Base-by-base conservation (phyloP, 2,888 invertebrate genomes). In the Pyralis farinalis region DNA sequence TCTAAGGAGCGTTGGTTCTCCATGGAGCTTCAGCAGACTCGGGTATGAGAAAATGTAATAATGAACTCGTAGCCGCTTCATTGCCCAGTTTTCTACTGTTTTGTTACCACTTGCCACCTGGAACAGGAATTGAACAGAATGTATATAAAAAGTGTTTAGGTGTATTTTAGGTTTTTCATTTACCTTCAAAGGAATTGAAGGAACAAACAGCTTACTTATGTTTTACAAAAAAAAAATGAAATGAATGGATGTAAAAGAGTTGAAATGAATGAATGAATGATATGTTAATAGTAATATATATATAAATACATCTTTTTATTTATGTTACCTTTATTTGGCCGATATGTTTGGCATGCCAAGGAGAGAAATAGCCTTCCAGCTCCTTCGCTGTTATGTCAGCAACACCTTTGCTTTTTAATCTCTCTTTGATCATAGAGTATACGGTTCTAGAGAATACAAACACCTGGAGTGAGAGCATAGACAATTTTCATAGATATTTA, bases 361-460 rank as follows among this genome's bases (percentile, higher is more conserved):
- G 96, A 34, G 96, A 95, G 81, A 96, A 96, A 67, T 94, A 96
- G 51, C 94, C 94, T 62, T 93, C 93, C 53, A 96, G 79, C 72
- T 96, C 96, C 55, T 88, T 87, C 53, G 92, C 92, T 37, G 94
- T 94, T 39, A 96, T 90, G 43, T 94, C 93, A 3, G 93, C 91
- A 4, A 96, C 93, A 28, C 95, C 95, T 55, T 93, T 93, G 49
- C 92, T 91, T 84, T 95, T 95, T 63, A 96, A 89, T 48, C 95
- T 78, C 62, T 95, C 95, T 89, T 96, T 96, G 73, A 97, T 95
- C 71, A 93, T 92, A 71, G 92, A 91, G 80, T 96, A 97, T 59
- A 94, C 93, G 63, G 93, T 93, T 70, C 95, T 94, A 69, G 93
- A 94, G 90, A 96, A 97, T 46, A 97, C 96, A 86, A 96, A 96